Evolutionary conservation across 35 echinoderm and acorn worm species (phyloP).

Genomic region (Nesometra sesokonis): DNA sequence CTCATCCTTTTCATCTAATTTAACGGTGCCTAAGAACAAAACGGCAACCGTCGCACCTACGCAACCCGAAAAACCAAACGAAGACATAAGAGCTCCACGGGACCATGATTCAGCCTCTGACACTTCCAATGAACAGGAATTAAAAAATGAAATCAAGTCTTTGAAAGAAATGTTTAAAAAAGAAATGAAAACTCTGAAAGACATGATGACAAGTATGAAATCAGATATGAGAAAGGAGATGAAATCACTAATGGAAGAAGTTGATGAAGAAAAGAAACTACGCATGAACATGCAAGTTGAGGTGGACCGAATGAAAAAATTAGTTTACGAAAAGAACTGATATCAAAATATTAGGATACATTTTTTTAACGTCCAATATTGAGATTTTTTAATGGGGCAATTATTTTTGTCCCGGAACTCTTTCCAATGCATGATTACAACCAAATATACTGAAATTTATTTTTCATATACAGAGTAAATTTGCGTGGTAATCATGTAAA

Average conservation of each 20-base stretch:
- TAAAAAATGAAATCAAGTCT: not conserved
- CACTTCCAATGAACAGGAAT: not conserved
- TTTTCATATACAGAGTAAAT: no score
- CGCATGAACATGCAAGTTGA: constrained; percentile 15
- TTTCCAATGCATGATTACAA: not conserved
- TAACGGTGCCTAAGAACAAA: not conserved
- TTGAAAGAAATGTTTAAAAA: not conserved
- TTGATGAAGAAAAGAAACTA: constrained; percentile 14
- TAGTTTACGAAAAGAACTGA: not conserved
- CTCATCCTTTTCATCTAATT: not conserved
- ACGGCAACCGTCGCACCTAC: not conserved
- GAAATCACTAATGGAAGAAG: not conserved
- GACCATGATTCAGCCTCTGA: not conserved
- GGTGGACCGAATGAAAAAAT: not conserved
- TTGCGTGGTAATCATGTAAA: no score
- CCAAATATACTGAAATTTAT: no score
- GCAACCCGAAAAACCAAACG: not conserved
- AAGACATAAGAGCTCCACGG: not conserved
- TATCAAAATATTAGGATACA: no score
- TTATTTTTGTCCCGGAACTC: not conserved
- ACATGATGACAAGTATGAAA: not conserved
- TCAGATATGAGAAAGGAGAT: not conserved
- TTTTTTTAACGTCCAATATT: no score
- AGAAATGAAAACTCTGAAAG: not conserved
- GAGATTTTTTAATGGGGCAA: no score